Percentiles rank a stretch among this genome's conserved stretches.
These are phyloP conservation scores for Nematolebias whitei DNA, from an alignment of 2,113 vertebrate species.

Conservation along the genomic window DNA sequence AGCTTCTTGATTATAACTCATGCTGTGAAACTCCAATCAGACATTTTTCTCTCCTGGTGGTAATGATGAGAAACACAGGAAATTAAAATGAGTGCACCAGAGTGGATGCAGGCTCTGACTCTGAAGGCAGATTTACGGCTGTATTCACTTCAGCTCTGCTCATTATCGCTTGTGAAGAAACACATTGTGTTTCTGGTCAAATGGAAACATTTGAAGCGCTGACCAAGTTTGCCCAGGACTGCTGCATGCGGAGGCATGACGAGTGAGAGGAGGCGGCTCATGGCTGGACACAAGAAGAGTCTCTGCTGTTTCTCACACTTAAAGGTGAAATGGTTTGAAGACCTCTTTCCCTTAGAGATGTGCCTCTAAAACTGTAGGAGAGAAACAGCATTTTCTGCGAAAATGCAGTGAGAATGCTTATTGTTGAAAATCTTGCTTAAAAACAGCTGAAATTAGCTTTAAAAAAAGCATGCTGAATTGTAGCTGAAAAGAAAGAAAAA, in stretches of 20 bases:
- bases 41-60: conserved; percentile 32
- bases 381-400: too few relatives aligned
- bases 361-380: not conserved
- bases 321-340: too few relatives aligned
- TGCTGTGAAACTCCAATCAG: conserved; percentile 31
- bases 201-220: conserved; percentile 51
- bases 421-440: too few relatives aligned
- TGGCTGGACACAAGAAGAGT: conserved; percentile 42
- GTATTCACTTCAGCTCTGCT: conserved; percentile 35
- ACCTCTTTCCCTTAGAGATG: too few relatives aligned
- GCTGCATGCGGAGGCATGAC: conserved; percentile 18
- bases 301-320: not conserved
- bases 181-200: conserved; percentile 46
- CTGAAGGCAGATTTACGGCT: conserved; percentile 31
- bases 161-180: conserved; percentile 49
- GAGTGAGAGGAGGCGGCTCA: conserved; percentile 54
- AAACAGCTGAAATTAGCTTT: too few relatives aligned
- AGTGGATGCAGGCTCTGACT: conserved; percentile 17
- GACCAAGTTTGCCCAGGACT: conserved; percentile 31
- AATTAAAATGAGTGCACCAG: conserved; percentile 20
- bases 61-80: conserved; percentile 25
- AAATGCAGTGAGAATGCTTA: too few relatives aligned
- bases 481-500: too few relatives aligned
- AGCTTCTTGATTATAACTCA: conserved; percentile 23
- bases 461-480: too few relatives aligned